These are phyloP conservation scores for Tetragonula carbonaria DNA, from an alignment of 2,888 invertebrate genomes.

Conservation along the genomic window DNA sequence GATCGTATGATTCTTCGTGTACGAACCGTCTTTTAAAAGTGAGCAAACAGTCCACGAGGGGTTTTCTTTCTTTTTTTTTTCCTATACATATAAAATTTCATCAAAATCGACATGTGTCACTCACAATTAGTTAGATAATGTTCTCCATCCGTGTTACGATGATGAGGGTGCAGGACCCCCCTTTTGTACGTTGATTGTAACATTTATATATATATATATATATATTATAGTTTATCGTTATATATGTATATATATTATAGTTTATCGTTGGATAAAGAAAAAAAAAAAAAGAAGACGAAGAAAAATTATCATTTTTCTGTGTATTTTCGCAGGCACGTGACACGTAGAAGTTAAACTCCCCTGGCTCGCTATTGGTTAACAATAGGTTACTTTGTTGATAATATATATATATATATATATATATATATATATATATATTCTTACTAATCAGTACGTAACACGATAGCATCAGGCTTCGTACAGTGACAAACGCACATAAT, in stretches of 20 bases:
- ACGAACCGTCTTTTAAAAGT: neutral
- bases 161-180: neutral
- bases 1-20: neutral
- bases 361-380: neutral
- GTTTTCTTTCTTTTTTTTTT: neutral
- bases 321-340: no score
- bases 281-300: no score
- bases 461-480: slow-evolving; percentile 33
- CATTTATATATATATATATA: neutral
- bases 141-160: neutral
- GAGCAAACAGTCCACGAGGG: neutral
- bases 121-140: neutral
- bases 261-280: neutral
- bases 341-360: no score
- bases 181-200: neutral
- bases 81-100: neutral
- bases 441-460: neutral
- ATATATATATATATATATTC: neutral
- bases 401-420: neutral
- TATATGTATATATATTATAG: neutral
- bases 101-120: neutral
- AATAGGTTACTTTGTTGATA: neutral
- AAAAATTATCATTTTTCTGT: no score
- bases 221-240: neutral
- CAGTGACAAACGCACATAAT: slow-evolving; percentile 38